Conservation (phyloP, 2,888 invertebrate genomes). For the Cremastinae sp. region DNA sequence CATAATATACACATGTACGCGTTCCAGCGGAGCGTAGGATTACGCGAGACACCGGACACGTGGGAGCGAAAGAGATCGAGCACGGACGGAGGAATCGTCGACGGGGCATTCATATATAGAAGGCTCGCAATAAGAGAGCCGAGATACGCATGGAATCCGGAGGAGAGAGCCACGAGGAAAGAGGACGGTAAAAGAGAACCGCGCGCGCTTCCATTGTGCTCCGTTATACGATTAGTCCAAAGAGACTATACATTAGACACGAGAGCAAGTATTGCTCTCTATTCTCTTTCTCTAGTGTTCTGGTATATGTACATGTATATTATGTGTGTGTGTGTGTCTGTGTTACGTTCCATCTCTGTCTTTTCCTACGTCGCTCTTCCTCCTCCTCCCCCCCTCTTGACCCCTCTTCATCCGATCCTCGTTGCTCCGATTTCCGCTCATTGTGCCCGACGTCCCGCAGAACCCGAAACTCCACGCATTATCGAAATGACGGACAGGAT, state of each 20-base stretch:
- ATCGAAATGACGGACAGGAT: constrained; percentile 32
- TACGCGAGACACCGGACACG: constrained; percentile 31
- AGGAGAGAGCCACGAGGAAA: too few relatives aligned
- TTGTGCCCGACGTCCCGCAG: constrained; percentile 36
- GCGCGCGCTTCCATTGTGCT: constrained; percentile 48
- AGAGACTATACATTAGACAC: constrained; percentile 37
- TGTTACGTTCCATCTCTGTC: too few relatives aligned
- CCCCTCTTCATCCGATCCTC: background rate
- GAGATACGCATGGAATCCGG: too few relatives aligned
- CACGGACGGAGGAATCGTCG: constrained; percentile 31
- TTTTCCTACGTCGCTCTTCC: too few relatives aligned
- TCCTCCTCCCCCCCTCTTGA: too few relatives aligned
- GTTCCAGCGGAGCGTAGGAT: background rate
- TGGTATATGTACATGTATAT: too few relatives aligned
- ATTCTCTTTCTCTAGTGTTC: constrained; percentile 11
- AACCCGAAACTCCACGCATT: constrained; percentile 14
- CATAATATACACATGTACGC: background rate
- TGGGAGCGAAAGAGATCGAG: constrained; percentile 12
- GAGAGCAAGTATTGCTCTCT: constrained; percentile 15
- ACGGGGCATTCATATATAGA: constrained; percentile 7
- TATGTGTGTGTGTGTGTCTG: too few relatives aligned
- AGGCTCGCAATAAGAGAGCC: constrained; percentile 19
- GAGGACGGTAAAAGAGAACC: constrained; percentile 6
- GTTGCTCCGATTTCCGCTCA: constrained; percentile 51
- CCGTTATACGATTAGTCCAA: constrained; percentile 54